phyloP scores from a whole-genome alignment of 2,113 vertebrate species.

The Salvelinus sp. region DNA sequence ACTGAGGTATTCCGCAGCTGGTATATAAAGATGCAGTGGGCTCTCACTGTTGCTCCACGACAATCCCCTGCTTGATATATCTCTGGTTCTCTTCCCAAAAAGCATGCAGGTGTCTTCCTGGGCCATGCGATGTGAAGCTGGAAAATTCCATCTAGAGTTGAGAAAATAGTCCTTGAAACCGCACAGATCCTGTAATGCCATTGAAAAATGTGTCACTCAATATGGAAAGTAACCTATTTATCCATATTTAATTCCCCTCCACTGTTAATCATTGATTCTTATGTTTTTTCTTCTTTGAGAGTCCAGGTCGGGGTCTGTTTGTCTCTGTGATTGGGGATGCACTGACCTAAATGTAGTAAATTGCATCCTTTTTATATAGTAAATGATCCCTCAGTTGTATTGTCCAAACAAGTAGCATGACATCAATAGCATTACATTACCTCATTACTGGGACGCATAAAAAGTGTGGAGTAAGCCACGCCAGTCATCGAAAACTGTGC shows the following conservation, averaged over 20 bases:
- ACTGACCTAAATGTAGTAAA: background rate
- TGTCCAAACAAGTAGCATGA: background rate
- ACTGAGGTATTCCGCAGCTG: slow-evolving; percentile 61
- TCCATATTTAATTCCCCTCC: background rate
- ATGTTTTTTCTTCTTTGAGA: background rate
- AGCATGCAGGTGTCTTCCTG: slow-evolving; percentile 19
- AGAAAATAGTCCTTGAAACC: slow-evolving; percentile 43
- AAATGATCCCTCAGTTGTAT: background rate
- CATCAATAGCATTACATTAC: background rate
- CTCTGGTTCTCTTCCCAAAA: slow-evolving; percentile 21
- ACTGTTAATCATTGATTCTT: background rate
- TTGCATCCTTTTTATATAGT: background rate
- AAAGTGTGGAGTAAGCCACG: background rate
- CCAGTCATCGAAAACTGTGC: background rate
- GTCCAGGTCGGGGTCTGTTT: background rate
- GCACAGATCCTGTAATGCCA: slow-evolving; percentile 82
- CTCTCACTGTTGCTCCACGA: slow-evolving; percentile 21
- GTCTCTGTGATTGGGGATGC: background rate
- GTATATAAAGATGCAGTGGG: slow-evolving; percentile 61
- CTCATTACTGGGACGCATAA: background rate
- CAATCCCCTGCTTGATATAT: slow-evolving; percentile 6
- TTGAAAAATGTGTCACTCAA: slow-evolving; percentile 47
- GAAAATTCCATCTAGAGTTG: slow-evolving; percentile 26
- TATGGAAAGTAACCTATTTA: background rate
- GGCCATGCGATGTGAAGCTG: slow-evolving; percentile 13